These are phyloP conservation scores for Coracopsis vasa DNA, from an alignment of 2,113 vertebrate species.

Conservation along the genomic window DNA sequence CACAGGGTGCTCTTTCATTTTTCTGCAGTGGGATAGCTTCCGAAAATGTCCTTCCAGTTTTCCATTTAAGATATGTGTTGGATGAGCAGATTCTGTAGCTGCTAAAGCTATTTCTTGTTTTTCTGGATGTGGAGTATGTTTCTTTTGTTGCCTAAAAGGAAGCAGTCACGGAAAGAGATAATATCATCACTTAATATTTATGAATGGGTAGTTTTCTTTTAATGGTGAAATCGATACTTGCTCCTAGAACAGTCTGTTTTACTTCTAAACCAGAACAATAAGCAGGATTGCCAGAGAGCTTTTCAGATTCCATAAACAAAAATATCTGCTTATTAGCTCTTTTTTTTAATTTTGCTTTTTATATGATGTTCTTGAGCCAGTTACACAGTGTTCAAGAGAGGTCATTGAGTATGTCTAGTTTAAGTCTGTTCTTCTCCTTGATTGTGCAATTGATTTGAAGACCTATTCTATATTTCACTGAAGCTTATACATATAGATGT, in stretches of 20 bases:
- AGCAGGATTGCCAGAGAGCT: neutral
- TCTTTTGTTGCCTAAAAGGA: neutral
- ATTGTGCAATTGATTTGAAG: neutral
- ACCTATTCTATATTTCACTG: neutral
- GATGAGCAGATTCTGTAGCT: neutral
- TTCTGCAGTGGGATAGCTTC: neutral
- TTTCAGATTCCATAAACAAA: neutral
- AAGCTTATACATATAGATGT: neutral
- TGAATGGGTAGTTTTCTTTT: conserved; percentile 35
- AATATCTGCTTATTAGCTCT: neutral
- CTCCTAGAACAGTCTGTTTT: conserved; percentile 15
- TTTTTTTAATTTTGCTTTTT: neutral
- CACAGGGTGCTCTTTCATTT: neutral
- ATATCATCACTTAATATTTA: conserved; percentile 37
- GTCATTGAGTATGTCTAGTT: neutral
- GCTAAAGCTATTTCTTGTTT: conserved; percentile 27
- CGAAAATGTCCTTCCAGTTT: neutral
- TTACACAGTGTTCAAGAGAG: neutral
- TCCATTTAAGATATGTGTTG: neutral
- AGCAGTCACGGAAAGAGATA: neutral
- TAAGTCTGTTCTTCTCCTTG: neutral
- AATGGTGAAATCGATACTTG: neutral
- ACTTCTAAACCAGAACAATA: conserved; percentile 28
- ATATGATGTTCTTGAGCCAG: neutral
- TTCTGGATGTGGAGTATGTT: neutral